Evolutionary conservation across 2,113 vertebrate species (phyloP).

Genomic region (Psephotus haematonotus): DNA sequence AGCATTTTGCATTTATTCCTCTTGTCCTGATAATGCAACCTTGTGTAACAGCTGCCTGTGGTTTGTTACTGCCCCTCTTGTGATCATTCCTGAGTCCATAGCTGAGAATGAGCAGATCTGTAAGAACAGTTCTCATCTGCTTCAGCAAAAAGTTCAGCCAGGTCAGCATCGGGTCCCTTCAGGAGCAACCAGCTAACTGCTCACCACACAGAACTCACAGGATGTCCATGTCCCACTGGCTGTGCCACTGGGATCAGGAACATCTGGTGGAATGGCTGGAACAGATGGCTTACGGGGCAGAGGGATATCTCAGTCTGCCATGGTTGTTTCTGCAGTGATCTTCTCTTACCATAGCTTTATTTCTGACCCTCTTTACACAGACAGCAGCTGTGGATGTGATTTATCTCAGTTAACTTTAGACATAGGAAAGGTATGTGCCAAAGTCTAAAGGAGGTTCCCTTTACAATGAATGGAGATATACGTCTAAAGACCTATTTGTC

Average conservation of each 20-base stretch:
- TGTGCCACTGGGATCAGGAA: neutral
- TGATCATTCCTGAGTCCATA: neutral
- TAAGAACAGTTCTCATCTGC: slow-evolving; percentile 23
- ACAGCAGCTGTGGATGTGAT: neutral
- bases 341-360: neutral
- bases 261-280: neutral
- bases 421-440: neutral
- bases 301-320: neutral
- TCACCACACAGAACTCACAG: neutral
- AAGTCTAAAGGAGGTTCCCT: neutral
- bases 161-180: neutral
- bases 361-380: neutral
- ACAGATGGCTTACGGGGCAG: neutral
- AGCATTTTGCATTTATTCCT: neutral
- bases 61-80: neutral
- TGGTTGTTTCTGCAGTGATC: neutral
- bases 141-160: slow-evolving; percentile 31
- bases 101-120: neutral
- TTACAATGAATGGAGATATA: neutral
- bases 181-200: neutral
- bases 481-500: slow-evolving; percentile 14
- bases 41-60: slow-evolving; percentile 21
- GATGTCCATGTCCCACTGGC: neutral
- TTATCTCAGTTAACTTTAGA: neutral
- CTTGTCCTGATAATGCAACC: neutral